Evolutionary conservation across 2,888 invertebrate genomes (phyloP), one percentile per base, ranked within the genome.

Genomic region (Selenia dentaria): DNA sequence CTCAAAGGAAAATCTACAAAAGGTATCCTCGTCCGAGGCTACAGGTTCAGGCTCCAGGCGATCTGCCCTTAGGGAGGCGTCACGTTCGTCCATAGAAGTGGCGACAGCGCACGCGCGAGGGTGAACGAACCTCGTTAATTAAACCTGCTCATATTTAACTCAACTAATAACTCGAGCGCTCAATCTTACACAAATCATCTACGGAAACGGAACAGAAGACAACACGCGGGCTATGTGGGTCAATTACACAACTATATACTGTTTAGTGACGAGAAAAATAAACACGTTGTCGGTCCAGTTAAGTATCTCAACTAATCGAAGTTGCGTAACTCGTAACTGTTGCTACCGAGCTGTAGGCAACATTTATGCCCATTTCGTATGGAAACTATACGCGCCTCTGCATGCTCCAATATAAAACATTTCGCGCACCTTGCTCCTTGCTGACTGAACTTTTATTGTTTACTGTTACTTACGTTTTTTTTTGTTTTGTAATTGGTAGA

Each of bases 91-190:
- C 0, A 20, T 8, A 9, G 28, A 26, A 22, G 16, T 10, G 3
- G 33, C 25, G 18, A 35, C 22, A 6, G 48, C 38, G 41, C 41
- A 38, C 10, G 41, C 39, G 48, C 34, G 27, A 26, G 25, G 48
- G 32, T 43, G 38, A 32, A 35, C 43, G 39, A 36, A 40, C 51
- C 33, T 5, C 13, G 27, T 32, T 41, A 41, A 47, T 41, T 41
- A 41, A 36, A 37, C 35, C 16, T 41, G 32, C 27, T 41, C 36
- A 47, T 41, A 41, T 41, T 32, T 41, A 46, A 40, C 41, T 41
- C 47, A 18, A 18, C 36, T 41, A 47, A 41, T 36, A 40, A 36
- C 32, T 36, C 12, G 32, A n/a, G 6, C 29, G 40, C 36, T 36
- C 46, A 31, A 28, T 47, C 32, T 31, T 13, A 29, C 14, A 14